Percentiles rank a stretch among this genome's conserved stretches.
Conservation (phyloP, 1,140 invertebrate genomes). For the Brachystomella parvula region DNA sequence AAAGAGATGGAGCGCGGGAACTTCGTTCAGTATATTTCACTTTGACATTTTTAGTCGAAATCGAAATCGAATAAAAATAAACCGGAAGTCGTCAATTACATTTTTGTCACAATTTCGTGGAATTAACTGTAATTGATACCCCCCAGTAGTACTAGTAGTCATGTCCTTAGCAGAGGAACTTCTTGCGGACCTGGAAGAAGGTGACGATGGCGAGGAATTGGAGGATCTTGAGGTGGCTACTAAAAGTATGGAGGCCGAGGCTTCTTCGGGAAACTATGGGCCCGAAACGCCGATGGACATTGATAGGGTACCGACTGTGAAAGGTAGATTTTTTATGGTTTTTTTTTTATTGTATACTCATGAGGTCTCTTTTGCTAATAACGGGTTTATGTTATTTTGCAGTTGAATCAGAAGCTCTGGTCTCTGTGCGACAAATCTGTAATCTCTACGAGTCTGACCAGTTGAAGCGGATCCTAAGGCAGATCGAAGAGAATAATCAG, state of each 20-base stretch:
- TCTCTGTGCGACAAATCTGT: constrained; percentile 74
- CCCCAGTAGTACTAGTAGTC: too few species aligned
- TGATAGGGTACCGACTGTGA: constrained; percentile 37
- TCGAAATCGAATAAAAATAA: too few species aligned
- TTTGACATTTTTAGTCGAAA: too few species aligned
- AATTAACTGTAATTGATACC: too few species aligned
- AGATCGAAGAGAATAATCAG: constrained; percentile 67
- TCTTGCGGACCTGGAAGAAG: constrained; percentile 87
- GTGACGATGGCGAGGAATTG: constrained; percentile 55
- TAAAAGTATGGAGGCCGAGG: constrained; percentile 32
- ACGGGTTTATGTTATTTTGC: constrained; percentile 3
- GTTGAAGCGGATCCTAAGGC: constrained; percentile 61
- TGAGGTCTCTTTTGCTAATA: too few species aligned
- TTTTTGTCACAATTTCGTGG: too few species aligned
- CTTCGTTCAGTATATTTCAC: too few species aligned
- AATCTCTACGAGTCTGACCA: constrained; percentile 70
- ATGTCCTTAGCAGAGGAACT: constrained; percentile 96
- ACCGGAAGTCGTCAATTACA: too few species aligned
- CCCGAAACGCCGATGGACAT: constrained; percentile 51
- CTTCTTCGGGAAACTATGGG: constrained; percentile 42
- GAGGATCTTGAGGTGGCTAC: constrained; percentile 38
- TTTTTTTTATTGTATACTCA: constrained; percentile 5
- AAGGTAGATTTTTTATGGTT: constrained; percentile 5
- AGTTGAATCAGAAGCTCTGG: constrained; percentile 47
- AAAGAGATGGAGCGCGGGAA: too few species aligned